Evolutionary conservation across 1,140 invertebrate genomes (phyloP), one percentile per base, ranked within the genome.

Genomic region (Nylanderia fulva): DNA sequence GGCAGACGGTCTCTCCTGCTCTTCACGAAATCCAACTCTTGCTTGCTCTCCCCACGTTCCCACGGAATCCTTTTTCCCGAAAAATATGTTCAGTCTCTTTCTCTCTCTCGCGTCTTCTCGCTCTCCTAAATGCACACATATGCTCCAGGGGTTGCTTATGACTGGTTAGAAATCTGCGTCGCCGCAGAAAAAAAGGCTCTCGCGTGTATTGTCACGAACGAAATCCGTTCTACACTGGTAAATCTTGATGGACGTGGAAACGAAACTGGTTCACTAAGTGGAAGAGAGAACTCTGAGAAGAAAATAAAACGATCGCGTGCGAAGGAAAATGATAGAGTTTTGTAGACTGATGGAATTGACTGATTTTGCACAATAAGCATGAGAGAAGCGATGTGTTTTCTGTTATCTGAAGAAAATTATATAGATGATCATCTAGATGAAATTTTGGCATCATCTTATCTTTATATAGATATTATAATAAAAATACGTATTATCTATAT

Each of bases 21-120:
- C 56, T 87, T 91, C 79, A 76, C 66, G 89, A 90, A 91, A 93
- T 91, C 77, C 91, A 93, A 93, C 93, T 93, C 93, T 93, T 93
- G 88, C 92, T 61, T 21, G 15, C 77, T 89, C 85, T 84, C 66
- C 85, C 77, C 60, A 68, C 75, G 91, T 94, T 94, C 93, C 92
- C 93, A 94, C 93, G 93, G 88, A 94, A 94, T 94, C 91, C 93
- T 93, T 93, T 92, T 90, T 80, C 86, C 87, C 85, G 29, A 90
- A 92, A n/a, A 93, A 91, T 90, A 89, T 77, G 86, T 88, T 87
- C 64, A 36, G 18, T 80, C 21, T 11, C 39, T 63, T 60, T 21
- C 71, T 60, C 72, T 24, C 24, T 63, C 42, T 29, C 33, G 0
- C 42, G 3, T 36, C 2, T n/a, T 36, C 2, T 36, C 42, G 21